Evolutionary conservation across 2,888 invertebrate genomes (phyloP).

Genomic region (Andrena haemorrhoa): DNA sequence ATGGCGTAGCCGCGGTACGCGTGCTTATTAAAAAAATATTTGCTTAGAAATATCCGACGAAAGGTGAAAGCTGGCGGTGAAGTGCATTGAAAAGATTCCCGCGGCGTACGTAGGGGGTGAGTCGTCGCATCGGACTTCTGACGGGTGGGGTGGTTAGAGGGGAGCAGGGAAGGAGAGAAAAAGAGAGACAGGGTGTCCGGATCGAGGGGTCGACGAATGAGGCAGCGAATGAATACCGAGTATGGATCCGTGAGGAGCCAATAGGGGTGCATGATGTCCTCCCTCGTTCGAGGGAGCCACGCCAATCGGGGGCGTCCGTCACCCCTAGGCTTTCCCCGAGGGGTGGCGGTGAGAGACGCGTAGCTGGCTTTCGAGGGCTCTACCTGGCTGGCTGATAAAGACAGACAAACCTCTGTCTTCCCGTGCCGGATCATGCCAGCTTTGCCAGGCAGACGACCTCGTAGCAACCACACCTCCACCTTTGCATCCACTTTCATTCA

Average conservation of each 20-base stretch:
- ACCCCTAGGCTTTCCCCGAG: slow-evolving; percentile 51
- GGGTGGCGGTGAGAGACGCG: slow-evolving; percentile 63
- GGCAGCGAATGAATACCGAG: slow-evolving; percentile 77
- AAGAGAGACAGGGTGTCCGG: slow-evolving; percentile 36
- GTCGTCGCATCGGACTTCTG: slow-evolving; percentile 52
- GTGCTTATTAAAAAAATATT: slow-evolving; percentile 72
- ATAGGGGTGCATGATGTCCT: slow-evolving; percentile 71
- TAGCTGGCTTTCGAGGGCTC: slow-evolving; percentile 57
- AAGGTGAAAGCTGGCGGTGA: slow-evolving; percentile 74
- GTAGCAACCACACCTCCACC: slow-evolving; percentile 69
- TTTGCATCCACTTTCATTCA: slow-evolving; percentile 68
- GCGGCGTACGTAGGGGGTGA: slow-evolving; percentile 51
- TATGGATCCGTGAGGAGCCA: slow-evolving; percentile 78
- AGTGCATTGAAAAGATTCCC: slow-evolving; percentile 71
- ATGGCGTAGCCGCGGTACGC: not conserved
- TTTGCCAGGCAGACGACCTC: slow-evolving; percentile 74
- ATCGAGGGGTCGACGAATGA: slow-evolving; percentile 74
- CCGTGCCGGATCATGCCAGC: slow-evolving; percentile 75
- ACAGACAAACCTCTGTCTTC: slow-evolving; percentile 74
- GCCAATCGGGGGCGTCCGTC: slow-evolving; percentile 75
- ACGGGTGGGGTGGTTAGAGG: slow-evolving; percentile 17
- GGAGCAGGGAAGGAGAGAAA: slow-evolving; percentile 20
- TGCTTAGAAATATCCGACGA: slow-evolving; percentile 67
- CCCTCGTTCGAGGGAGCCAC: slow-evolving; percentile 71
- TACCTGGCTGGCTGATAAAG: slow-evolving; percentile 76